Conservation (phyloP, 2,113 vertebrate species). For the western clawed frog (Xenopus tropicalis) region DNA sequence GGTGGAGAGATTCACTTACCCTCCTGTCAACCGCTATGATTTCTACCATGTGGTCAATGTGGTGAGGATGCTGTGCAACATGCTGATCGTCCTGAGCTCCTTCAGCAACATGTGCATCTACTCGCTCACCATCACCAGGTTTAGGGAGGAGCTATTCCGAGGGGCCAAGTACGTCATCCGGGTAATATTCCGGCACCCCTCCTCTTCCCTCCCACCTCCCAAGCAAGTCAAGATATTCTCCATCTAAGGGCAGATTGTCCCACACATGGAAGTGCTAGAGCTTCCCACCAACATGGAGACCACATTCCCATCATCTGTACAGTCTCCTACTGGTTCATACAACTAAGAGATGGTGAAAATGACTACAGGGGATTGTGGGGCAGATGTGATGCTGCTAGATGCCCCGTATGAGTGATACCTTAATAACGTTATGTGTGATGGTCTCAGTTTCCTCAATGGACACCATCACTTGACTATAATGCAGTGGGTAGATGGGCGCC, state of each 20-base stretch:
- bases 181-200: not conserved
- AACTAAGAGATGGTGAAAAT: too few relatives aligned
- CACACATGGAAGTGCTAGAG: not conserved
- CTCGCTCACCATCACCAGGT: slow-evolving; percentile 34
- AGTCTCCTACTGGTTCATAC: too few relatives aligned
- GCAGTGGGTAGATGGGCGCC: too few relatives aligned
- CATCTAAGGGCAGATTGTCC: not conserved
- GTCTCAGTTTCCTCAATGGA: too few relatives aligned
- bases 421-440: too few relatives aligned
- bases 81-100: slow-evolving; percentile 35
- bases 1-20: slow-evolving; percentile 24
- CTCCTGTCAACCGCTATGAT: slow-evolving; percentile 26
- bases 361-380: too few relatives aligned
- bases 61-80: slow-evolving; percentile 25
- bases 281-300: too few relatives aligned
- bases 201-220: not conserved
- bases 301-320: too few relatives aligned
- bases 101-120: slow-evolving; percentile 41
- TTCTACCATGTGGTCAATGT: slow-evolving; percentile 32
- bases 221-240: slow-evolving; percentile 19
- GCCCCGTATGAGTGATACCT: too few relatives aligned
- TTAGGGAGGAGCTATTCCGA: slow-evolving; percentile 29
- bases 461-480: too few relatives aligned
- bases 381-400: too few relatives aligned
- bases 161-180: not conserved